A percentile compares a stretch with the other conserved stretches of the same genome.
These are phyloP conservation scores for Dinocampus coccinellae DNA, from an alignment of 2,888 invertebrate genomes.

Conservation along the genomic window DNA sequence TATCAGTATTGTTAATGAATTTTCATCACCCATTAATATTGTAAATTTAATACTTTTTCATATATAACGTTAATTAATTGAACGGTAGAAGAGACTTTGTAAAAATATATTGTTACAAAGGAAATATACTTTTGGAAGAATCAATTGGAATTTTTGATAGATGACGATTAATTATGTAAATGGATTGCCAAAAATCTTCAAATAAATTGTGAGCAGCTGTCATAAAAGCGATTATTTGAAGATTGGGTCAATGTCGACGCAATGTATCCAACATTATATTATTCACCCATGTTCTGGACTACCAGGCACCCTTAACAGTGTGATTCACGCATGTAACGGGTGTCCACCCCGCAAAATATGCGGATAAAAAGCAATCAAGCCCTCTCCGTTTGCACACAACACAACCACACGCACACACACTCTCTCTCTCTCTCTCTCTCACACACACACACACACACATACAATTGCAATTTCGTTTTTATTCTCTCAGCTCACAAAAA, in stretches of 20 bases:
- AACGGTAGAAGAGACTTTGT: neutral
- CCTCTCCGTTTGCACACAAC: neutral
- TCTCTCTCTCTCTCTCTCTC: neutral
- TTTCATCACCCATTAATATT: slow-evolving; percentile 11
- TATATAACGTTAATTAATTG: neutral
- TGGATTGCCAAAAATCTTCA: neutral
- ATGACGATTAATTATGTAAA: neutral
- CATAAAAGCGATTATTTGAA: slow-evolving; percentile 18
- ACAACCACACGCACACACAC: neutral
- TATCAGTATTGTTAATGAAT: slow-evolving; percentile 7
- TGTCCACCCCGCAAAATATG: slow-evolving; percentile 50
- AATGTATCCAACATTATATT: slow-evolving; percentile 48
- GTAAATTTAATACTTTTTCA: neutral
- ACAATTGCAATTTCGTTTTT: neutral
- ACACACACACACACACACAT: neutral
- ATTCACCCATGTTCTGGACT: slow-evolving; percentile 49
- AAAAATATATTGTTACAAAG: neutral
- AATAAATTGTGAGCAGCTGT: neutral
- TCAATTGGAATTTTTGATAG: neutral
- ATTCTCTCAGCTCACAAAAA: neutral
- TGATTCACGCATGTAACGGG: slow-evolving; percentile 60
- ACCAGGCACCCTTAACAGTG: slow-evolving; percentile 56
- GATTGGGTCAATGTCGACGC: slow-evolving; percentile 54
- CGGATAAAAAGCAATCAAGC: slow-evolving; percentile 16
- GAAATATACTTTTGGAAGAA: slow-evolving; percentile 7